Evolutionary conservation across 1,140 invertebrate genomes (phyloP), one percentile per base, ranked within the genome.

Genomic region (Hirudo medicinalis): DNA sequence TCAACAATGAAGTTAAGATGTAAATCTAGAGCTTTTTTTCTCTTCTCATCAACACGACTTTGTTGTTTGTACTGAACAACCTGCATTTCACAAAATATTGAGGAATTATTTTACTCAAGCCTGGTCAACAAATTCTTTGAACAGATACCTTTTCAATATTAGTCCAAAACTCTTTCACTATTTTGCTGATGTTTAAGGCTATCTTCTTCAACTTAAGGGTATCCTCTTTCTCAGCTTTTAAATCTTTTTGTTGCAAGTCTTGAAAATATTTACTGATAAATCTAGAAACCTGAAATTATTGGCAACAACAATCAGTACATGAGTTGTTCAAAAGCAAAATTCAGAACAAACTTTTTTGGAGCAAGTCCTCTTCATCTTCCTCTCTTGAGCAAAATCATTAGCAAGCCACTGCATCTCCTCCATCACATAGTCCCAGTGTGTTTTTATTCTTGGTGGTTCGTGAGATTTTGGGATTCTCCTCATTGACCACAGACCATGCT

Each of bases 371-470:
- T 98, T 99, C 92, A 92, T 96, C 80, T 96, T 97, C 67, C 94
- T 85, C 83, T 99, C 95, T 80, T 96, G 91, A 43, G 90, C 90
- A 85, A 99, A 98, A 83, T 99, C 95, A 54, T 91, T 90, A 54
- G 94, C 91, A 69, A 99, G 84, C 96, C 96, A 99, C 29, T 90
- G 89, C 91, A 98, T 97, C 83, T 99, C 96, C 81, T 99, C 96
- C 15, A 99, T 81, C 67, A 99, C 85, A 82, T 95, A 99, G 81
- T 99, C 96, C 94, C 94, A 98, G 80, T 99, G 95, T n/a, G 90
- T 89, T 84, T 97, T 97, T 22, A 87, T 84, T 76, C 92, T 85
- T 57, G 88, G 85, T 72, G 92, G 90, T 83, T 97, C 94, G 77
- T 92, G 88, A 29, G 94, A 86, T 84, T 95, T 94, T 4, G 94